Conservation (phyloP, 2,888 invertebrate species). For the Tanaodytes sp. region DNA sequence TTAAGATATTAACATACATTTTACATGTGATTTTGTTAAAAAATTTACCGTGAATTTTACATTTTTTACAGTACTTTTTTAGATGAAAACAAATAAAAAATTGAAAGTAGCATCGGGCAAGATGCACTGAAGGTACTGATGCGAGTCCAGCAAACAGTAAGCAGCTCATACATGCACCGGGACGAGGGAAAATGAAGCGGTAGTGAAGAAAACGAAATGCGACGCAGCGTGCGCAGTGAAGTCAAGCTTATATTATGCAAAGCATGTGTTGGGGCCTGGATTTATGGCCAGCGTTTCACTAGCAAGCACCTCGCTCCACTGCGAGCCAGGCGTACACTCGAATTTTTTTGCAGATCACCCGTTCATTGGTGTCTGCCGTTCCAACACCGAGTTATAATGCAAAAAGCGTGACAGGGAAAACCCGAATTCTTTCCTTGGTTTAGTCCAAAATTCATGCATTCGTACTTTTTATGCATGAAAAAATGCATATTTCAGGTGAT, state of each 20-base stretch:
- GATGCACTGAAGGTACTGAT: constrained; percentile 12
- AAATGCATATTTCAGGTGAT: too few relatives aligned
- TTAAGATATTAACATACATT: too few relatives aligned
- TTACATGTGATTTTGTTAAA: constrained; percentile 24
- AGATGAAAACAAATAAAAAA: constrained; percentile 60
- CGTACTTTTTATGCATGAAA: too few relatives aligned
- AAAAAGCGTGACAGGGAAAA: too few relatives aligned
- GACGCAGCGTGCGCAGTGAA: constrained; percentile 55
- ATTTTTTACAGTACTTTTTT: constrained; percentile 57
- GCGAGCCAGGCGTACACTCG: constrained; percentile 45
- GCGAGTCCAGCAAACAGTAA: constrained; percentile 18
- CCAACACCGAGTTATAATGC: too few relatives aligned
- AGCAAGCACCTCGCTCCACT: constrained; percentile 61
- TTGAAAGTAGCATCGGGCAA: constrained; percentile 29
- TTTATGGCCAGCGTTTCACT: constrained; percentile 70
- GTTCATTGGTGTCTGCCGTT: constrained; percentile 31
- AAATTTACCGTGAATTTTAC: constrained; percentile 17
- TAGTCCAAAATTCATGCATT: constrained; percentile 20
- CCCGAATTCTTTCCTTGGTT: too few relatives aligned
- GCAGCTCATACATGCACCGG: constrained; percentile 43
- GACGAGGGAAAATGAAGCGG: constrained; percentile 49
- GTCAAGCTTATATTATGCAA: constrained; percentile 71
- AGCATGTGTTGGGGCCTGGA: constrained; percentile 69
- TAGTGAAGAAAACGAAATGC: constrained; percentile 52
- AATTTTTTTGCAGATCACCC: constrained; percentile 55